A percentile compares a stretch with the other conserved stretches of the same genome.
Evolutionary conservation across 1,140 invertebrate species (phyloP).

Genomic region (Ganaspis sp.): DNA sequence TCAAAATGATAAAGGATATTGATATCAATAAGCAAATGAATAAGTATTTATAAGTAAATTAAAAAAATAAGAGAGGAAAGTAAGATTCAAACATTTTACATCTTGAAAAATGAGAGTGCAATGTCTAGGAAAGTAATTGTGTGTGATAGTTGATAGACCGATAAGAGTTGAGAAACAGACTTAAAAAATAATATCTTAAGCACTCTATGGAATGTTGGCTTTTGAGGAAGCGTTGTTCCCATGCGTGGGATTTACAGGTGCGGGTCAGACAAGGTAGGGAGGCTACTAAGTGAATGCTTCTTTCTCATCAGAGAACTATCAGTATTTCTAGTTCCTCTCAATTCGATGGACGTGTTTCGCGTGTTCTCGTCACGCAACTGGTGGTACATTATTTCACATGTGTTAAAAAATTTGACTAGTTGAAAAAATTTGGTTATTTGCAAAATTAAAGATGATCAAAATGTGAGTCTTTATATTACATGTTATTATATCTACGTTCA

Average conservation of each 20-base stretch:
- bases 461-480: too few species aligned
- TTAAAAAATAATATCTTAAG: not conserved
- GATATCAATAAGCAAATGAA: too few species aligned
- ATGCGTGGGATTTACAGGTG: slow-evolving; percentile 24
- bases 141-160: not conserved
- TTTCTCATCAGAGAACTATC: slow-evolving; percentile 7
- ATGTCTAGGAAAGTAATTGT: not conserved
- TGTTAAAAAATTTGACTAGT: not conserved
- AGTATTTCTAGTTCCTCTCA: slow-evolving; percentile 22
- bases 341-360: slow-evolving; percentile 26
- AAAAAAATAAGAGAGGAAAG: not conserved
- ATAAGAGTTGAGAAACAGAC: not conserved
- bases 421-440: not conserved
- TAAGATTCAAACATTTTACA: not conserved
- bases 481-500: too few species aligned
- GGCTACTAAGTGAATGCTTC: slow-evolving; percentile 15
- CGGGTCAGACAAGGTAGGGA: slow-evolving; percentile 21
- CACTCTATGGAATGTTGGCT: not conserved
- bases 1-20: too few species aligned
- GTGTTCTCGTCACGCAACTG: slow-evolving; percentile 22
- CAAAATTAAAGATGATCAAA: not conserved
- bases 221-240: not conserved
- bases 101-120: not conserved
- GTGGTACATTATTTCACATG: not conserved
- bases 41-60: not conserved